These are phyloP conservation scores for Catamblyrhynchus diadema DNA, from an alignment of 2,797 vertebrate genomes.

Conservation along the genomic window DNA sequence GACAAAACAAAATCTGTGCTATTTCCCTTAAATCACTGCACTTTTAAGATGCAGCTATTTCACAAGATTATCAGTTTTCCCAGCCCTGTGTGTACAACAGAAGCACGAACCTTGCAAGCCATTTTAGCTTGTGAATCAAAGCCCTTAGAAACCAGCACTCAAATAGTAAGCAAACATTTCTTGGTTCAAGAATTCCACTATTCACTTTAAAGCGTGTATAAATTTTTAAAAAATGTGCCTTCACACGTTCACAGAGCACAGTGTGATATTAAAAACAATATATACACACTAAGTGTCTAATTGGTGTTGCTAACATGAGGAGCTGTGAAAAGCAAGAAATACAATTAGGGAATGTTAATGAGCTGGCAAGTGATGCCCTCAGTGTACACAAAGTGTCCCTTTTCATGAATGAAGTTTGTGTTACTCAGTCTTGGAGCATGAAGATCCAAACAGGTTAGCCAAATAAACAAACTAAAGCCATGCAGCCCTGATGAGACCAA, in stretches of 20 bases:
- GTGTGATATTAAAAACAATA: background rate
- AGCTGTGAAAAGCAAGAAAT: constrained; percentile 35
- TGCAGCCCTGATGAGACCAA: constrained; percentile 66
- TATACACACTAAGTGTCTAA: background rate
- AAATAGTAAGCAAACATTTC: background rate
- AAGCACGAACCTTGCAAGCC: background rate
- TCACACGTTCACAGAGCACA: background rate
- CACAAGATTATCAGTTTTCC: background rate
- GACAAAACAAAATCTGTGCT: background rate
- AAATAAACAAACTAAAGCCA: constrained; percentile 65
- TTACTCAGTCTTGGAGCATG: constrained; percentile 50
- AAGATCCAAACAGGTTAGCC: constrained; percentile 45
- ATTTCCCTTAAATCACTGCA: background rate
- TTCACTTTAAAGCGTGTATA: background rate
- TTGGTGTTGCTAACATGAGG: constrained; percentile 21
- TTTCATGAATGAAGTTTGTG: constrained; percentile 27
- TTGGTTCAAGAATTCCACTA: background rate
- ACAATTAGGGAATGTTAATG: constrained; percentile 47
- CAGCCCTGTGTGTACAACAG: fast-evolving
- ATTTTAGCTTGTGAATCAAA: constrained; percentile 5
- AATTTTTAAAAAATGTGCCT: background rate
- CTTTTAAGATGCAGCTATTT: background rate
- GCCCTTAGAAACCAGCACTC: background rate
- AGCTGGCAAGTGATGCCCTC: constrained; percentile 41
- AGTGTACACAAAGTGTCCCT: background rate